A percentile compares a stretch with the other conserved stretches of the same genome.
Conservation (phyloP, 2,888 invertebrate genomes). For the Tipula vernalis region DNA sequence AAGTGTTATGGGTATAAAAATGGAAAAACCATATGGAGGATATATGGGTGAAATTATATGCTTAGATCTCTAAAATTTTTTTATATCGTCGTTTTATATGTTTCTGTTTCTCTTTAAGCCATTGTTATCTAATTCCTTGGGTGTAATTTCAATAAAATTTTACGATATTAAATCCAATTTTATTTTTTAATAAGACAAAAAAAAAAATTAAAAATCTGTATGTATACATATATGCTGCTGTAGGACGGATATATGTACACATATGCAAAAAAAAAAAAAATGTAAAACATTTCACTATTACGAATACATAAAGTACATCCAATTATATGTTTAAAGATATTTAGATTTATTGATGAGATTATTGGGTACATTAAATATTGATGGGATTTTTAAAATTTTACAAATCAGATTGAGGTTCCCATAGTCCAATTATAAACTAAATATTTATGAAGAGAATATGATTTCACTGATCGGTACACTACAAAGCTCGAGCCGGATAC, state of each 20-base stretch:
- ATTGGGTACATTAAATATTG: not conserved
- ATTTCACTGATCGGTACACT: no score
- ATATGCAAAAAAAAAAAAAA: not conserved
- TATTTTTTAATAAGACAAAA: not conserved
- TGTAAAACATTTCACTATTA: not conserved
- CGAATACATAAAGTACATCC: not conserved
- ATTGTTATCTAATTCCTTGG: conserved; percentile 4
- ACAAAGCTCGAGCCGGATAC: no score
- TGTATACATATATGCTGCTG: not conserved
- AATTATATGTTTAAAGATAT: not conserved
- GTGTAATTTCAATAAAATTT: conserved; percentile 4
- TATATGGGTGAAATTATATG: not conserved
- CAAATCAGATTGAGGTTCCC: not conserved
- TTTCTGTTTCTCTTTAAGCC: not conserved
- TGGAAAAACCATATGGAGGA: not conserved
- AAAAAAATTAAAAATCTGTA: not conserved
- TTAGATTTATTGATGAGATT: not conserved
- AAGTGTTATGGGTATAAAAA: not conserved
- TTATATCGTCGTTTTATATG: not conserved
- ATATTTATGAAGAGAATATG: no score
- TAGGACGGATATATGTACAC: not conserved
- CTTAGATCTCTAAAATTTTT: not conserved
- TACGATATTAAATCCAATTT: not conserved
- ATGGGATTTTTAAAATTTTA: not conserved
- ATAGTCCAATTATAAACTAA: no score